Evolutionary conservation across 2,113 vertebrate species (phyloP).

Genomic region (Zosterops pallidus): DNA sequence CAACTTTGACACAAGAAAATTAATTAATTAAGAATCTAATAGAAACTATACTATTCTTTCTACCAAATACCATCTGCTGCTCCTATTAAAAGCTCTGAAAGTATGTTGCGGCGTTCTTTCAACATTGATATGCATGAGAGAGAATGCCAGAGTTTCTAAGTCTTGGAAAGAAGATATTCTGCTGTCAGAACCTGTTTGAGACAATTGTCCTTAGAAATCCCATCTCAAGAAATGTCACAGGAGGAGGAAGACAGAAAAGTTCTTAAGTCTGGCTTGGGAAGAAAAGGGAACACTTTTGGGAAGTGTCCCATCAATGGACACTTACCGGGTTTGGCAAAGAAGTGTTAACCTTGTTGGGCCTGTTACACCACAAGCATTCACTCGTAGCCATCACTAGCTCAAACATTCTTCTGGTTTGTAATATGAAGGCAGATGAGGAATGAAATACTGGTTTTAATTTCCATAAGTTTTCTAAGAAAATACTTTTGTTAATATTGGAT

Average conservation of each 20-base stretch:
- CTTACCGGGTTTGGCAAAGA: background rate
- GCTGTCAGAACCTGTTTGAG: background rate
- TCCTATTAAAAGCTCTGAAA: background rate
- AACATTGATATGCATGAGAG: background rate
- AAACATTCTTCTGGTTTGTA: background rate
- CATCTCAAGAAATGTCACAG: fast-evolving
- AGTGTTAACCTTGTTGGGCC: background rate
- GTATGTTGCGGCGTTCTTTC: background rate
- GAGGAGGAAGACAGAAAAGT: background rate
- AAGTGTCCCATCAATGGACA: background rate
- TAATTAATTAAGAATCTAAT: background rate
- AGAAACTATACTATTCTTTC: background rate
- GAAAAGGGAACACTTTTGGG: background rate
- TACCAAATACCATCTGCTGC: background rate
- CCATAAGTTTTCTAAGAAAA: background rate
- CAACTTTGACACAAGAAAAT: background rate
- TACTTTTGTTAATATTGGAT: background rate
- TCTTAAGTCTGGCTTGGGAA: background rate
- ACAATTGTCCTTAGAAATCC: background rate
- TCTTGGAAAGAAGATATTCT: background rate
- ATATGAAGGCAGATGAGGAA: background rate
- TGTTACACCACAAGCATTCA: background rate
- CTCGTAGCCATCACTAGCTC: background rate
- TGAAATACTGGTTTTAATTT: background rate
- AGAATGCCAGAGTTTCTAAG: background rate